Percentiles rank a stretch among this genome's conserved stretches.
Conservation (phyloP, 2,797 vertebrate species). For the Pteropus rufus region DNA sequence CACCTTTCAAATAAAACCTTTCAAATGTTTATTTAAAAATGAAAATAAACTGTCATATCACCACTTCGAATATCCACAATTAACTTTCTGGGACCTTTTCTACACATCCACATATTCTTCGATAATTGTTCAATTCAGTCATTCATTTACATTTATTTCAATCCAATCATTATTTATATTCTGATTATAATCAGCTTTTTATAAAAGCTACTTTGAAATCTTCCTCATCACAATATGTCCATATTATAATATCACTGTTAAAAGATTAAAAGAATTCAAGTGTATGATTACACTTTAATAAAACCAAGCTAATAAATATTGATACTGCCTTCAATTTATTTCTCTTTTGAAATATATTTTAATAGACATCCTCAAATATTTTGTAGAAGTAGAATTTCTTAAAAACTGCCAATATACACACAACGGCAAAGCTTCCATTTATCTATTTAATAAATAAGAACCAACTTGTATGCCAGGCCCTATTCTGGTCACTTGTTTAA, state of each 20-base stretch:
- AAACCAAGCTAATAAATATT: not conserved
- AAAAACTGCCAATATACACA: not conserved
- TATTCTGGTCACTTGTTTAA: not conserved
- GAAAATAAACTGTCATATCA: not conserved
- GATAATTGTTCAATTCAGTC: too few species aligned
- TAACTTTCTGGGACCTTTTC: not conserved
- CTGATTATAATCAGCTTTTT: not conserved
- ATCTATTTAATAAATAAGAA: not conserved
- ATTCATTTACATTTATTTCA: too few species aligned
- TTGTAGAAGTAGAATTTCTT: not conserved
- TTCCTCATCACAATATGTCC: not conserved
- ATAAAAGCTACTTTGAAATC: not conserved
- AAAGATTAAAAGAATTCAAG: not conserved
- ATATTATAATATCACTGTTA: not conserved
- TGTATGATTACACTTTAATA: not conserved
- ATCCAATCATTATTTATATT: not conserved
- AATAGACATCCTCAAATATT: not conserved
- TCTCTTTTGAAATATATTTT: conserved; percentile 30
- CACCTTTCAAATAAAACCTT: conserved; percentile 15
- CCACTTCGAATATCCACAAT: not conserved
- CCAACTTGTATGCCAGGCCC: not conserved
- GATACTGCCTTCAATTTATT: not conserved
- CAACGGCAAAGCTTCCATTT: not conserved
- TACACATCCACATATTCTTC: not conserved
- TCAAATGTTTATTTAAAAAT: not conserved